Base-by-base conservation (phyloP, 2,113 vertebrate genomes). In the Promerops cafer region DNA sequence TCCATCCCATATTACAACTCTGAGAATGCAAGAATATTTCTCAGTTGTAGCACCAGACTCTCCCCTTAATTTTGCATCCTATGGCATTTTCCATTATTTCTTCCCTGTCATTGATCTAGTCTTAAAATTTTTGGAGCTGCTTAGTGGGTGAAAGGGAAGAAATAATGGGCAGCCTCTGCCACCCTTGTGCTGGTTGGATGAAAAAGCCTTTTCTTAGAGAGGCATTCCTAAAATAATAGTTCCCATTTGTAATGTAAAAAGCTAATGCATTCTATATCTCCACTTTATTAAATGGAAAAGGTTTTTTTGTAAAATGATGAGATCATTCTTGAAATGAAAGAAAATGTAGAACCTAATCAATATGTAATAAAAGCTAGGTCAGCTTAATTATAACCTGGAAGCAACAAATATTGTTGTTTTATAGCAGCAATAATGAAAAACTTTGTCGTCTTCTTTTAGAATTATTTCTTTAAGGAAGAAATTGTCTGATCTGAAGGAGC, bases 381-480 rank as follows among this genome's bases (percentile, higher is more conserved):
- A 84, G 57, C 77, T 52, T 90, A 70, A 82, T 45, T 82, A 83
- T 61, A 57, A 39, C n/a, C 31, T 44, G 17, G 13, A 80, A 88
- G 78, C 30, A 64, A 60, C 60, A 85, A 76, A 83, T 87, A 12
- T 13, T 53, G 28, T 65, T 79, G 20, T 45, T 93, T 71, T 78
- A 19, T 88, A 71, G 37, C 23, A 42, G 24, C 27, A 49, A 60
- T 39, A 83, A 59, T 35, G 57, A 93, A 61, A 94, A 95, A 17
- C 59, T 47, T 95, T 61, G 35, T 94, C 37, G 35, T 94, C 37
- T 91, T 97, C 77, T 89, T 97, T 96, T 92, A 98, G 98, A 59
- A 87, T 98, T 91, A 70, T 97, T 97, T 93, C 87, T 91, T 83
- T 98, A 96, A 96, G 63, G 39, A 89, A 98, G 70, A 94, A 98